These are phyloP conservation scores for Eledone cirrhosa DNA, from an alignment of 2,888 invertebrate species.

Conservation along the genomic window DNA sequence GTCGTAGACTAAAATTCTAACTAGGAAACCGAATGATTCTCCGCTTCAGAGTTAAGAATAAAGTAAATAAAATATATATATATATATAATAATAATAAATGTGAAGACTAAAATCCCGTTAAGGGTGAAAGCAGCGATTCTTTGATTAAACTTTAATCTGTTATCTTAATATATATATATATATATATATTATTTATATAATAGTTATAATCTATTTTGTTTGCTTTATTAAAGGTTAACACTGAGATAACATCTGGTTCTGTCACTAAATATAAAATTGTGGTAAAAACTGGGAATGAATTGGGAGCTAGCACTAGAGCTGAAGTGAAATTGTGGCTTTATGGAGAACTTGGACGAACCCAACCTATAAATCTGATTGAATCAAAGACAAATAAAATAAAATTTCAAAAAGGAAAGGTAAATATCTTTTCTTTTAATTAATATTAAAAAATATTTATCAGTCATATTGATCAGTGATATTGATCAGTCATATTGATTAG, in stretches of 20 bases:
- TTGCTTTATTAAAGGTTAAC: slow-evolving; percentile 30
- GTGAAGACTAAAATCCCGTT: too few species aligned
- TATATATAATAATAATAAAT: too few species aligned
- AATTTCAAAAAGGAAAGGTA: slow-evolving; percentile 64
- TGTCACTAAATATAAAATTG: slow-evolving; percentile 55
- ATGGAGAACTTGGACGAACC: slow-evolving; percentile 62
- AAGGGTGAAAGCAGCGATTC: too few species aligned
- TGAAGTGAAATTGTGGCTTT: slow-evolving; percentile 57
- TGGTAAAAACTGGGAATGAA: slow-evolving; percentile 57
- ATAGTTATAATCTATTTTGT: too few species aligned
- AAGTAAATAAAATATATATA: too few species aligned
- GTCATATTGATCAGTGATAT: neutral
- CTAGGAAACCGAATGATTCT: too few species aligned
- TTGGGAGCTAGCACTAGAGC: slow-evolving; percentile 62
- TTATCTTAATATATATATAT: too few species aligned
- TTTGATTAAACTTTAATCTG: too few species aligned
- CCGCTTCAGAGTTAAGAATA: too few species aligned
- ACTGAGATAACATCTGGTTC: slow-evolving; percentile 51
- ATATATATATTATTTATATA: too few species aligned
- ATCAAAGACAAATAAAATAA: slow-evolving; percentile 59
- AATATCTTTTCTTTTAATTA: slow-evolving; percentile 27
- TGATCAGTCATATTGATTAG: neutral
- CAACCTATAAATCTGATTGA: slow-evolving; percentile 54
- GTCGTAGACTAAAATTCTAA: too few species aligned
- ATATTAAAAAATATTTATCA: neutral